Percentiles rank a stretch among this genome's conserved stretches.
These are phyloP conservation scores for Gephyroberyx darwinii DNA, from an alignment of 2,797 vertebrate species.

Conservation along the genomic window DNA sequence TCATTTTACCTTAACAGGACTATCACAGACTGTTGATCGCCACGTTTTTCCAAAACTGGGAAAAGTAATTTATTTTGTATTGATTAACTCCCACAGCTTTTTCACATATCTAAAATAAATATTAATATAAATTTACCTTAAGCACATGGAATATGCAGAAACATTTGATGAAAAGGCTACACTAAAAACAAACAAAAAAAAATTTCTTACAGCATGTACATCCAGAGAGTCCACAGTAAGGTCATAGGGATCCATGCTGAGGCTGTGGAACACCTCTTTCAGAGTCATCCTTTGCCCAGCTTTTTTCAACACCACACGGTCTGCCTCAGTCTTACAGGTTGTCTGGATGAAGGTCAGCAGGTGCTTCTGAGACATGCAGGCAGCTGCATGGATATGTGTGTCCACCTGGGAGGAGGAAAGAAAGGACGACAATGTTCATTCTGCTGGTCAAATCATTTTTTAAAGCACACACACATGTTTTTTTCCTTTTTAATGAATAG, in stretches of 20 bases:
- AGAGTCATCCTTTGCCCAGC: slow-evolving; percentile 87
- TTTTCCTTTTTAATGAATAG: neutral
- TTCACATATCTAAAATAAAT: neutral
- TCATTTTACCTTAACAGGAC: too few relatives aligned
- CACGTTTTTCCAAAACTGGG: too few relatives aligned
- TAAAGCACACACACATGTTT: too few relatives aligned
- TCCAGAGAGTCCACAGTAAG: slow-evolving; percentile 97
- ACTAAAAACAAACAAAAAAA: neutral
- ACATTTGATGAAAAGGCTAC: neutral
- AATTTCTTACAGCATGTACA: slow-evolving; percentile 91
- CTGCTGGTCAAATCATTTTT: too few relatives aligned
- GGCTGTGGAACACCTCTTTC: slow-evolving; percentile 88
- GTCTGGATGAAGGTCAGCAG: slow-evolving; percentile 93
- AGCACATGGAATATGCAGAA: neutral
- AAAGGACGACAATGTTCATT: neutral
- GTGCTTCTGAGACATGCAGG: slow-evolving; percentile 99
- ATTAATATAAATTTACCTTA: neutral
- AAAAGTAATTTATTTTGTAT: too few relatives aligned
- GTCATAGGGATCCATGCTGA: slow-evolving; percentile 95
- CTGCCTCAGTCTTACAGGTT: slow-evolving; percentile 87
- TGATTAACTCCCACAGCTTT: neutral
- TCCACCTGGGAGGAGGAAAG: slow-evolving; percentile 84
- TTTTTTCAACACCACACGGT: slow-evolving; percentile 88
- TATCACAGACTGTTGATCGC: too few relatives aligned
- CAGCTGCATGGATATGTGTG: slow-evolving; percentile 96